Evolutionary conservation across 2,113 vertebrate species (phyloP).

Genomic region (Caranx melampygus): DNA sequence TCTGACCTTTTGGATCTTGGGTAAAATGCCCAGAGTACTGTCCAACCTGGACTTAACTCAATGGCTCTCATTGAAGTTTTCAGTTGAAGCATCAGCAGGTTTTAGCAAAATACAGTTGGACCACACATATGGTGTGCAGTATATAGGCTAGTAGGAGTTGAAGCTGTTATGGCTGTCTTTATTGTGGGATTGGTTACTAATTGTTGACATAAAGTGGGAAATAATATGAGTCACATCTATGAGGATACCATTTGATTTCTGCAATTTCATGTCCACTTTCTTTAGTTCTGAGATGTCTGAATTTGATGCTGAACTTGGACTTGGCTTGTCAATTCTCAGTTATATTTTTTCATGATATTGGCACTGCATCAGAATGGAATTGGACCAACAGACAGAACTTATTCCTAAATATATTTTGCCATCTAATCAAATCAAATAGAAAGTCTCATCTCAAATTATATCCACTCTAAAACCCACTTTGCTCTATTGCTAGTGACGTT

Average conservation of each 20-base stretch:
- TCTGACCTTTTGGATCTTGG: neutral
- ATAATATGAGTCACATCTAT: neutral
- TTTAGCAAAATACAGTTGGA: neutral
- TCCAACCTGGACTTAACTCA: neutral
- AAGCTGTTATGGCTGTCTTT: neutral
- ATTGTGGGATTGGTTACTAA: neutral
- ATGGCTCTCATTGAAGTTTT: neutral
- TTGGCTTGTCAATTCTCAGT: neutral
- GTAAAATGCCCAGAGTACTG: neutral
- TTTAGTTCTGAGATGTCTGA: neutral
- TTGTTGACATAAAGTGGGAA: neutral
- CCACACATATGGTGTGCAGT: neutral
- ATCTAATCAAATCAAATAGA: constrained; percentile 45
- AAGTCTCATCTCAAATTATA: constrained; percentile 19
- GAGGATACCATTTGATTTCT: neutral
- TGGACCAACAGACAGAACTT: neutral
- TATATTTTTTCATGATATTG: neutral
- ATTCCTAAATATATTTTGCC: constrained; percentile 12
- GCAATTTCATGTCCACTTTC: neutral
- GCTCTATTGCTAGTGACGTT: neutral
- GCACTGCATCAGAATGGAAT: constrained; percentile 12
- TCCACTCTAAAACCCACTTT: neutral
- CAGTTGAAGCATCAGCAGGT: neutral
- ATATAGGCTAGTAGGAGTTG: neutral
- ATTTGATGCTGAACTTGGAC: neutral